Conservation (phyloP, 1,140 invertebrate species). For the Nasonia giraulti region DNA sequence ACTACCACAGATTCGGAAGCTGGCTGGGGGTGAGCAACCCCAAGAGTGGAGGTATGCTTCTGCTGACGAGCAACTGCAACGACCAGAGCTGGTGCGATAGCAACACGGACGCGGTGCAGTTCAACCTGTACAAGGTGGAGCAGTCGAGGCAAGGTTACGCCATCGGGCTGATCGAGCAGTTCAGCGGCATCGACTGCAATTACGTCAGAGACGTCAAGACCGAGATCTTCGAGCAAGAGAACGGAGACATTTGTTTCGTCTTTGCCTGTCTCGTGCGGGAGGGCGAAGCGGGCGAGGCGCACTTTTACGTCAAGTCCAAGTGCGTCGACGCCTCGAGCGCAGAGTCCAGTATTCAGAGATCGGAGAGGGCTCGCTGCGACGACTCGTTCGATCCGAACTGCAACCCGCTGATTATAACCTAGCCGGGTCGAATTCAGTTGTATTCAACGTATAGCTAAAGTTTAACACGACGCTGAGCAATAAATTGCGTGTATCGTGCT, state of each 20-base stretch:
- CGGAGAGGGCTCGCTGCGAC: neutral
- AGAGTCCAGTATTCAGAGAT: neutral
- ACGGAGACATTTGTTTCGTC: neutral
- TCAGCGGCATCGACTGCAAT: constrained; percentile 11
- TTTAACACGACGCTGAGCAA: no score
- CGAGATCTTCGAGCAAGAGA: neutral
- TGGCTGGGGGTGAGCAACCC: constrained; percentile 23
- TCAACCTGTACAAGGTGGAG: neutral
- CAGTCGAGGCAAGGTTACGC: neutral
- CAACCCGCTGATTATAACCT: neutral
- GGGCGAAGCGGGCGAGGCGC: neutral
- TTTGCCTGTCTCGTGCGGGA: neutral
- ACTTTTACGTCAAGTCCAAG: neutral
- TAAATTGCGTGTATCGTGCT: no score
- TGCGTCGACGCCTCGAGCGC: neutral
- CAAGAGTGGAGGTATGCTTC: neutral
- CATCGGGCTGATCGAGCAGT: neutral
- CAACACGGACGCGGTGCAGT: neutral
- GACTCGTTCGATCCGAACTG: neutral
- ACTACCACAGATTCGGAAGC: neutral
- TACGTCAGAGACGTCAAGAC: neutral
- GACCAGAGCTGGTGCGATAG: neutral
- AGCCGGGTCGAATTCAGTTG: neutral
- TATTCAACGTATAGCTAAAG: no score
- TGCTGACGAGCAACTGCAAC: constrained; percentile 16